Conservation (phyloP, 2,888 invertebrate species). For the Falcaria lacertinaria region DNA sequence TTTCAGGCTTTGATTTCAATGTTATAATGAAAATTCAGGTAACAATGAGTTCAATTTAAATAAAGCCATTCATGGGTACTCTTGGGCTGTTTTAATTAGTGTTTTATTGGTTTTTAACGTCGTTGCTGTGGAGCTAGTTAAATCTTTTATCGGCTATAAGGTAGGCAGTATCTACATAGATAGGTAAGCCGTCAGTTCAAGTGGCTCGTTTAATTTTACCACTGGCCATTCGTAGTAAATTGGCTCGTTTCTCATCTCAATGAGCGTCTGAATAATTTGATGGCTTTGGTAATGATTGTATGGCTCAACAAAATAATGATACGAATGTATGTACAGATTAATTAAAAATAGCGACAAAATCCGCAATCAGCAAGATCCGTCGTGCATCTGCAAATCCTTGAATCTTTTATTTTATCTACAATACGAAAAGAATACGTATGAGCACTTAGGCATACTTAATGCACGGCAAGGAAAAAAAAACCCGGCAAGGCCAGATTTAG, state of each 20-base stretch:
- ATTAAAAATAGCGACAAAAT: too few relatives aligned
- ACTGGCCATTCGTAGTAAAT: constrained; percentile 29
- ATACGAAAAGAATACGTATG: too few relatives aligned
- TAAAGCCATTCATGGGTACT: constrained; percentile 16
- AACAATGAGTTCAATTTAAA: constrained; percentile 8
- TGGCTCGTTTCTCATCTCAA: constrained; percentile 20
- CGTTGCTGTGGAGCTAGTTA: constrained; percentile 43
- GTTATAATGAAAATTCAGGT: not conserved
- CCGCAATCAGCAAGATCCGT: too few relatives aligned
- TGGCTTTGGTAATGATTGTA: too few relatives aligned
- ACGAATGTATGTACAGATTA: too few relatives aligned
- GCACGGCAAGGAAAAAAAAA: too few relatives aligned
- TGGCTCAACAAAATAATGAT: too few relatives aligned
- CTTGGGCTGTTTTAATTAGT: constrained; percentile 40
- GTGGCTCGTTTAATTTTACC: constrained; percentile 41
- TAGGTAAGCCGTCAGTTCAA: constrained; percentile 19
- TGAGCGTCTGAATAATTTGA: constrained; percentile 11
- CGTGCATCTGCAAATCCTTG: too few relatives aligned
- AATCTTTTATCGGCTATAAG: constrained; percentile 54
- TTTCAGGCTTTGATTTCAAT: too few relatives aligned
- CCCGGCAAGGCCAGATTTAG: too few relatives aligned
- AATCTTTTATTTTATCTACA: too few relatives aligned
- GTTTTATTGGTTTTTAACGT: constrained; percentile 46
- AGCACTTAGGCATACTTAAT: too few relatives aligned
- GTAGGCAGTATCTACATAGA: constrained; percentile 8